Conservation (phyloP, 2,888 invertebrate species). For the Dichetophora obliterata region DNA sequence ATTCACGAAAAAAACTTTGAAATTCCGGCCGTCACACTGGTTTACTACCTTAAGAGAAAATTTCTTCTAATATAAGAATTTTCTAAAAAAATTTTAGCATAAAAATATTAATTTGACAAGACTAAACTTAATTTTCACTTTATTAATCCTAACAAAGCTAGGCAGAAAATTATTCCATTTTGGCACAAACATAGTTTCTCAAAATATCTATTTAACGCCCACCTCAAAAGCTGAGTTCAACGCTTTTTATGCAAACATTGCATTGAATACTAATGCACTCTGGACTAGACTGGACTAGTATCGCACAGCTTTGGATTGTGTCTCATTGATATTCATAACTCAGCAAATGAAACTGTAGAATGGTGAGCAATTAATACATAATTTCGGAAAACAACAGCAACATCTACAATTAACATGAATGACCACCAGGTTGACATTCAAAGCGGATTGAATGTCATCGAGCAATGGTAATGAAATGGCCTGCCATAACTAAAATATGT, state of each 20-base stretch:
- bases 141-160: no score
- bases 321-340: constrained; percentile 24
- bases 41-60: no score
- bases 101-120: no score
- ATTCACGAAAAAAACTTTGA: no score
- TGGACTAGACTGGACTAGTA: constrained; percentile 18
- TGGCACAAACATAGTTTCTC: background rate
- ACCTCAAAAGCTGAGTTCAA: no score
- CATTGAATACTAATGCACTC: constrained; percentile 6
- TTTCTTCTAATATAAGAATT: no score
- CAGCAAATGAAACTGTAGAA: constrained; percentile 12
- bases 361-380: constrained; percentile 26
- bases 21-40: no score
- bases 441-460: constrained; percentile 20
- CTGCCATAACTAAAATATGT: background rate
- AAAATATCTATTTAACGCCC: background rate
- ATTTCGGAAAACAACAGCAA: constrained; percentile 7
- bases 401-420: background rate
- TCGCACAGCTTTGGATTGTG: background rate
- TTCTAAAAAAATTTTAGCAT: no score
- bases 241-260: background rate
- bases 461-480: background rate
- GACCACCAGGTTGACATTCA: constrained; percentile 17
- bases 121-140: no score
- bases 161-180: no score